Evolutionary conservation across 2,797 vertebrate species (phyloP).

Genomic region (Scleropages formosus): DNA sequence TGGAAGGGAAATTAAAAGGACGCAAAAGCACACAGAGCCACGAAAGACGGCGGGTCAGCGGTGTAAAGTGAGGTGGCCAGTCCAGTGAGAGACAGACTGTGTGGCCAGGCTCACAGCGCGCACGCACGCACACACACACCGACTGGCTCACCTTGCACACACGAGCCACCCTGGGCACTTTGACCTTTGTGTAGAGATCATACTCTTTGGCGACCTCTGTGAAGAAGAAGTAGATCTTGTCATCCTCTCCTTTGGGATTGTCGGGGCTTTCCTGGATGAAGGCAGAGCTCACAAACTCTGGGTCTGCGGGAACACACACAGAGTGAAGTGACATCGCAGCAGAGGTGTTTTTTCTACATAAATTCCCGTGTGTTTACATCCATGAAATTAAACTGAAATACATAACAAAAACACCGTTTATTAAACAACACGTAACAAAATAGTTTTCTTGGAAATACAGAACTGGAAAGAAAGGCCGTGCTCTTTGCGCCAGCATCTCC

Average conservation of each 20-base stretch:
- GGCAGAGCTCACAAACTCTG: conserved; percentile 79
- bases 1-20: neutral
- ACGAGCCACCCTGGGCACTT: conserved; percentile 79
- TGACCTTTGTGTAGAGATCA: conserved; percentile 76
- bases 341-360: neutral
- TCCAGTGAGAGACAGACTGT: neutral
- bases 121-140: neutral
- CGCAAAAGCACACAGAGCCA: neutral
- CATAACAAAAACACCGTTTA: too few species aligned
- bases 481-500: too few species aligned
- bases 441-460: too few species aligned
- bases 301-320: conserved; percentile 62
- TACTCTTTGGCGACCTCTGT: conserved; percentile 81
- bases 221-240: conserved; percentile 86
- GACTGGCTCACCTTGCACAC: conserved; percentile 83
- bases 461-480: too few species aligned
- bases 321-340: neutral
- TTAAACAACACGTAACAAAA: too few species aligned
- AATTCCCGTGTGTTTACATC: neutral
- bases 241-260: conserved; percentile 66
- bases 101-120: too few species aligned
- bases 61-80: neutral
- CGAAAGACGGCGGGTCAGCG: neutral
- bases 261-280: conserved; percentile 69
- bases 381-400: too few species aligned